These are phyloP conservation scores for Stenodera caucasica DNA, from an alignment of 2,888 invertebrate species.

Conservation along the genomic window DNA sequence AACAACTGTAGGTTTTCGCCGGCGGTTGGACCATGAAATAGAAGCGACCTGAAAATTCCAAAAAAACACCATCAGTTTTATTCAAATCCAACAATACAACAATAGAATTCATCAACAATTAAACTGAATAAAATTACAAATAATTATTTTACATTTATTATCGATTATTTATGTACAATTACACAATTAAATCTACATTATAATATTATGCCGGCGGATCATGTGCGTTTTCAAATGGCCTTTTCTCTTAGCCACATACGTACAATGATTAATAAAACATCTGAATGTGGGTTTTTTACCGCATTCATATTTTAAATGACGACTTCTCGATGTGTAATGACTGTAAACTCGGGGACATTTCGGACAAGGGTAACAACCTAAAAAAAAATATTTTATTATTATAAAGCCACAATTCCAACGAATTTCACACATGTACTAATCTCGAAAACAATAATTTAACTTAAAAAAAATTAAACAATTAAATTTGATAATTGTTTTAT, in stretches of 20 bases:
- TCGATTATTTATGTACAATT: background rate
- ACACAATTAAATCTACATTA: slow-evolving; percentile 10
- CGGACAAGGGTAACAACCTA: slow-evolving; percentile 26
- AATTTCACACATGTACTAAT: background rate
- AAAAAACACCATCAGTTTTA: background rate
- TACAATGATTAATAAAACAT: slow-evolving; percentile 20
- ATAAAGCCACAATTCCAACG: background rate
- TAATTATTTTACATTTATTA: background rate
- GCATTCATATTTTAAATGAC: slow-evolving; percentile 31
- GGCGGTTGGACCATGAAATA: background rate
- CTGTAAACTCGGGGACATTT: slow-evolving; percentile 22
- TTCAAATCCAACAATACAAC: too few relatives aligned
- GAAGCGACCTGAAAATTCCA: slow-evolving; percentile 26
- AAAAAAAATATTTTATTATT: slow-evolving; percentile 13
- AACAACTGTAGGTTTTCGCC: slow-evolving; percentile 47
- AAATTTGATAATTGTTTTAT: background rate
- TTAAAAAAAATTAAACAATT: background rate
- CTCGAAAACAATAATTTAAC: too few relatives aligned
- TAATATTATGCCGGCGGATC: slow-evolving; percentile 24
- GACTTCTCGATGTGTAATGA: slow-evolving; percentile 23
- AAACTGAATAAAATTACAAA: background rate
- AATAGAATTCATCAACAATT: slow-evolving; percentile 3
- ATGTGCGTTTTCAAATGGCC: slow-evolving; percentile 27
- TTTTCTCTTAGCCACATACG: slow-evolving; percentile 24
- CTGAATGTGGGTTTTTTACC: slow-evolving; percentile 30